Base-by-base conservation (phyloP, 2,797 vertebrate genomes). In the Telmatherina bonti region DNA sequence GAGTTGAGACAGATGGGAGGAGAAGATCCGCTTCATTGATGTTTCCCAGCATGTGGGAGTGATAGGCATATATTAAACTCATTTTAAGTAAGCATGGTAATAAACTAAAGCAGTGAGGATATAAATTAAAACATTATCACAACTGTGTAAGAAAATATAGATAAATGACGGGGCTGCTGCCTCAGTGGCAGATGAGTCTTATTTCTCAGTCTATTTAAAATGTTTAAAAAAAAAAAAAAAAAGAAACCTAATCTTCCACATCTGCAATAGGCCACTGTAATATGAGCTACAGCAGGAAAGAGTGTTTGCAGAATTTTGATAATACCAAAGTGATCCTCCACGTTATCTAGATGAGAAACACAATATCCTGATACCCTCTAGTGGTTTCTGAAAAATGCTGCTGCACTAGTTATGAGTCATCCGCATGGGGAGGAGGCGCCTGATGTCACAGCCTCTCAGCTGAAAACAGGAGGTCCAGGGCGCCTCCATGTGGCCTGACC, bases 321-420 rank as follows among this genome's bases (percentile, higher is more conserved):
- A 71, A 72, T 53, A 62, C 65, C 53, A 72, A 18, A 55, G 47
- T 69, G 66, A 72, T 81, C 53, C 68, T 29, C 43, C 60, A 10
- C 53, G 58, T 77, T 75, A 74, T 88, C 79, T 69, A 22, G 58
- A 77, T 53, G 15, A 79, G 59, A 84, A 87, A 81, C 78, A 75
- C 80, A 91, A 87, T 91, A 90, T 92, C 83, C 88, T 88, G 84
- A 88, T 86, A 76, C 86, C 87, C 91, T 91, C 85, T 90, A 86
- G 87, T 86, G 89, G 87, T 74, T 84, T 52, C 43, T 67, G 27
- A 64, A 38, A 75, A 67, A 68, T 72, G 65, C 73, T 87, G 77
- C 87, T 86, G 74, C 83, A 76, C 74, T 71, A 72, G 65, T 79
- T 85, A 88, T 93, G 91, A 91, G 74, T 93, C 91, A 92, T 91